A percentile compares a stretch with the other conserved stretches of the same genome.
phyloP scores from a whole-genome alignment of 2,113 vertebrate species.

The Castor canadensis region DNA sequence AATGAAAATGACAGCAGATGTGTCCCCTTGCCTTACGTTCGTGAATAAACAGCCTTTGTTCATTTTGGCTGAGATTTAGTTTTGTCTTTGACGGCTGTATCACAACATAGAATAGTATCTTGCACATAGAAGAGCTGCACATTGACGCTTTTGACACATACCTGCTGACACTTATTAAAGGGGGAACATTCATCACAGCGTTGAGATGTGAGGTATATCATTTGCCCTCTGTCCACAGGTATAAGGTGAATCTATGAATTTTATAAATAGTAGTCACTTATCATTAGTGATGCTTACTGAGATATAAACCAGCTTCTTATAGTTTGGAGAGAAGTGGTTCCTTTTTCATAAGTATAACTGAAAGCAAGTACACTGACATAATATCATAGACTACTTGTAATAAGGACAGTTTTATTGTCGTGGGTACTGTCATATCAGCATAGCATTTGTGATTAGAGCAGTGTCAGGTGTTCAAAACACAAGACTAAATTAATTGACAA shows the following conservation, averaged over 20 bases:
- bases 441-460: background rate
- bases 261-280: background rate
- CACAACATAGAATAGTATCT: background rate
- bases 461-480: background rate
- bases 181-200: background rate
- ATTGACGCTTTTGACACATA: background rate
- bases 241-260: background rate
- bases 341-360: background rate
- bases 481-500: background rate
- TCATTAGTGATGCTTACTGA: background rate
- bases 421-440: background rate
- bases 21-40: background rate
- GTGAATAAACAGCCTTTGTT: background rate
- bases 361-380: background rate
- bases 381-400: background rate
- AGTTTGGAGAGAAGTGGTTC: background rate
- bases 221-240: background rate
- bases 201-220: background rate
- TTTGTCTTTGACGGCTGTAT: constrained; percentile 29
- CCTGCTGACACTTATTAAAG: no score
- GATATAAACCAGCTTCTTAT: background rate
- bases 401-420: background rate
- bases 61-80: constrained; percentile 21
- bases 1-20: background rate
- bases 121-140: background rate